These are phyloP conservation scores for Zoanthus sociatus DNA, from an alignment of 92 coral and sea anemone genomes.

Conservation along the genomic window DNA sequence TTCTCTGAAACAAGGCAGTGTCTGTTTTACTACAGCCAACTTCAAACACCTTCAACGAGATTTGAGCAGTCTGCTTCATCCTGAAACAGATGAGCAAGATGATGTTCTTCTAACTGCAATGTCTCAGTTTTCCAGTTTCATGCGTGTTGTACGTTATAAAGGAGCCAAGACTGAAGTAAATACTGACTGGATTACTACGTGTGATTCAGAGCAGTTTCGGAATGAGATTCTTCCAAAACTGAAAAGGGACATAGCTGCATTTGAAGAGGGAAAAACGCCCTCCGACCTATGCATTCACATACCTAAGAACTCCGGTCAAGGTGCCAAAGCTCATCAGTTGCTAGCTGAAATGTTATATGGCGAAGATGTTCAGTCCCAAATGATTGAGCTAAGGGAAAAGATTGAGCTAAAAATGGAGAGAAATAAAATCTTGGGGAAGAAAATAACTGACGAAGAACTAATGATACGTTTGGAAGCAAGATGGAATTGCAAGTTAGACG, in stretches of 20 bases:
- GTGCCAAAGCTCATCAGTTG: slow-evolving; percentile 48
- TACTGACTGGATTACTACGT: slow-evolving; percentile 55
- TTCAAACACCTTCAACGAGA: slow-evolving; percentile 58
- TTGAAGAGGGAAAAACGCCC: slow-evolving; percentile 60
- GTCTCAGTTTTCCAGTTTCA: slow-evolving; percentile 54
- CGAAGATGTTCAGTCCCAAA: slow-evolving; percentile 57
- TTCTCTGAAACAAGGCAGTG: slow-evolving; percentile 62
- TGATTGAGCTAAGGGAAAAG: slow-evolving; percentile 52
- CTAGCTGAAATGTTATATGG: slow-evolving; percentile 70
- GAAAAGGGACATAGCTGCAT: slow-evolving; percentile 58
- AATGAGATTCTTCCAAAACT: slow-evolving; percentile 68
- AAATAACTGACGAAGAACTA: slow-evolving; percentile 58
- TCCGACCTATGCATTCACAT: slow-evolving; percentile 61
- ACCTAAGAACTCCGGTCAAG: slow-evolving; percentile 64
- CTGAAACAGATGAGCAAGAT: slow-evolving; percentile 46
- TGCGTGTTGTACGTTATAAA: slow-evolving; percentile 66
- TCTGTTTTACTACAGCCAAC: slow-evolving; percentile 66
- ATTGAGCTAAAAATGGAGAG: slow-evolving; percentile 54
- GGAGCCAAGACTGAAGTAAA: slow-evolving; percentile 59
- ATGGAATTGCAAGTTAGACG: slow-evolving; percentile 58
- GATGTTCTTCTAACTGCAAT: slow-evolving; percentile 45
- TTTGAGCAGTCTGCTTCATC: slow-evolving; percentile 40
- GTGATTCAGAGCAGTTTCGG: slow-evolving; percentile 62
- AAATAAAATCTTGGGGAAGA: neutral
- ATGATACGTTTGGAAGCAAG: slow-evolving; percentile 64